phyloP scores from a whole-genome alignment of 2,113 vertebrate genomes.

The Rousettus leschenaultii region DNA sequence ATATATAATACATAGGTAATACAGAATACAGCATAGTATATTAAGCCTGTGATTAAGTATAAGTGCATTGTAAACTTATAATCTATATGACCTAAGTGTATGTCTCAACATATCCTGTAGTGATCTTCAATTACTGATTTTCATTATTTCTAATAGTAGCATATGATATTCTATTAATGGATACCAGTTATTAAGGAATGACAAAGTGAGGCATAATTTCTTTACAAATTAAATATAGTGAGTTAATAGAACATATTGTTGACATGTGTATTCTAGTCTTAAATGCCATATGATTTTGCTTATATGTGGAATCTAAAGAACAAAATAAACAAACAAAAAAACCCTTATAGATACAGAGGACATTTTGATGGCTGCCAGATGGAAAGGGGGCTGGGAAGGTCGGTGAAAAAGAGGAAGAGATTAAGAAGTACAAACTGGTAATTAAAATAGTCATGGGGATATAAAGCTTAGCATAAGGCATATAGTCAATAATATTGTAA shows the following conservation, averaged over 20 bases:
- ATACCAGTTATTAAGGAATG: neutral
- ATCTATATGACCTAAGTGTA: neutral
- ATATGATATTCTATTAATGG: neutral
- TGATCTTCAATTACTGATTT: constrained; percentile 4
- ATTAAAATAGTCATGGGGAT: too few relatives aligned
- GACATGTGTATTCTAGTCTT: neutral
- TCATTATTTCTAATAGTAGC: neutral
- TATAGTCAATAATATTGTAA: too few relatives aligned
- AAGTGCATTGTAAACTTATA: neutral
- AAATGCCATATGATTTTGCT: too few relatives aligned
- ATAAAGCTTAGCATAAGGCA: too few relatives aligned
- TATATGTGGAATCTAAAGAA: too few relatives aligned
- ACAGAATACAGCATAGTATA: neutral
- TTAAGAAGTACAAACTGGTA: too few relatives aligned
- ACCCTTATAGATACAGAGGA: too few relatives aligned
- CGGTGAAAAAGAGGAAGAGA: too few relatives aligned
- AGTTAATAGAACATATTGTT: neutral
- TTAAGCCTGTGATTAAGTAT: neutral
- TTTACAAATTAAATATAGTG: neutral
- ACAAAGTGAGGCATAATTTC: neutral
- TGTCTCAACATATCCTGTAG: neutral
- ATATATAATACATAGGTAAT: neutral
- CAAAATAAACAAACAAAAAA: too few relatives aligned
- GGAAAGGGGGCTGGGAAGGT: too few relatives aligned
- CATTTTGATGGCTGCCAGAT: too few relatives aligned